Evolutionary conservation across 2,888 invertebrate species (phyloP), one percentile per base, ranked within the genome.

Genomic region (Coecobrya sp.): DNA sequence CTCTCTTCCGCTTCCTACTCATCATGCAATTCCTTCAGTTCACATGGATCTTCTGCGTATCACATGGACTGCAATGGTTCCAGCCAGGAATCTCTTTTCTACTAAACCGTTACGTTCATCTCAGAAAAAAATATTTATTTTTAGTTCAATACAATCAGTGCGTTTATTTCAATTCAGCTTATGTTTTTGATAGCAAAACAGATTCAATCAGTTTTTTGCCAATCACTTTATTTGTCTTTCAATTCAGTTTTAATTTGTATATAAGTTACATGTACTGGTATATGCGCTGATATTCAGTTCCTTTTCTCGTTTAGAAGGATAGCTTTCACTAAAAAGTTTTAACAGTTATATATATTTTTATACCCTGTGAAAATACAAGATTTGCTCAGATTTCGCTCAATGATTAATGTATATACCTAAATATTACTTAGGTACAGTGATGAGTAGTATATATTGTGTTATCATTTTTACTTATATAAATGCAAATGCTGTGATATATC

Each of bases 51-150:
- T 70, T 79, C 88, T 19, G 62, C 68, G 36, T 82, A 68, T 68
- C 36, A 88, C 59, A 84, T 84, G 84, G 81, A 89, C 62, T 93
- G 27, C 87, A 81, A 84, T 42, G 88, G 91, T 59, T 84, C 90
- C 36, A 93, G 93, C 89, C 93, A 93, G 55, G 91, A 93, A 49
- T 94, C 94, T 10, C 87, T 94, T 36, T 90, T 86, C 81, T 89
- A 93, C 36, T 94, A 93, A 94, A 86, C 49, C 1, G 8, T 84
- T 52, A 19, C 1, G 1, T 92, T 88, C 68, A 19, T 73, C 73
- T n/a, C n/a, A n/a, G n/a, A n/a, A n/a, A 70, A 65, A 65, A 76
- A 19, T 68, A 45, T 88, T 73, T 73, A 81, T 82, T 81, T 42
- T 55, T 19, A 36, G n/a, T 55, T 59, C 19, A 91, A 49, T 4